Evolutionary conservation across 2,888 invertebrate species (phyloP).

Genomic region (Steromphala cineraria): DNA sequence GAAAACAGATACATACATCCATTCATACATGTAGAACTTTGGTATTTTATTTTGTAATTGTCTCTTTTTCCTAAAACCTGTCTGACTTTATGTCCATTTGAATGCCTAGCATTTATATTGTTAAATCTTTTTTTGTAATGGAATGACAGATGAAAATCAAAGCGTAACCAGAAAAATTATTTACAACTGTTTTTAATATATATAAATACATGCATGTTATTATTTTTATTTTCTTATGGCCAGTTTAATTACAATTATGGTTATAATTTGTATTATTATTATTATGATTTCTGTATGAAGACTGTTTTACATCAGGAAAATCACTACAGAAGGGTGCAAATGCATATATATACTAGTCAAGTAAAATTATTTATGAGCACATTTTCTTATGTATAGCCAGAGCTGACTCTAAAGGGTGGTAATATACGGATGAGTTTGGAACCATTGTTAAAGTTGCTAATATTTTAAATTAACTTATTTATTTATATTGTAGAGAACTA

Average conservation of each 20-base stretch:
- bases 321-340: not conserved
- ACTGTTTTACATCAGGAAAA: not conserved
- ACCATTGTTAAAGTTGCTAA: constrained; percentile 12
- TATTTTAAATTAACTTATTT: constrained; percentile 8
- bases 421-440: not conserved
- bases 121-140: not conserved
- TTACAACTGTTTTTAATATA: not conserved
- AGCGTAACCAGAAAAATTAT: not conserved
- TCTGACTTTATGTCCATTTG: not conserved
- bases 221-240: constrained; percentile 11
- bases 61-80: not conserved
- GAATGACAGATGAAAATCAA: constrained; percentile 15
- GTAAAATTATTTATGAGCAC: not conserved
- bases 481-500: constrained; percentile 14
- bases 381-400: not conserved
- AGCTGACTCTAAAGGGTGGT: not conserved
- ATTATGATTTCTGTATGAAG: not conserved
- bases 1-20: not conserved
- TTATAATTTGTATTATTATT: constrained; percentile 3
- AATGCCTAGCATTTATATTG: constrained; percentile 8
- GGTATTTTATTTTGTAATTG: constrained; percentile 9
- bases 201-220: not conserved
- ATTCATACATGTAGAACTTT: not conserved
- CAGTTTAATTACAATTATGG: constrained; percentile 11
- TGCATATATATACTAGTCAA: constrained; percentile 10